phyloP scores from a whole-genome alignment of 2,888 invertebrate species.

The Rhaphigaster nebulosa region DNA sequence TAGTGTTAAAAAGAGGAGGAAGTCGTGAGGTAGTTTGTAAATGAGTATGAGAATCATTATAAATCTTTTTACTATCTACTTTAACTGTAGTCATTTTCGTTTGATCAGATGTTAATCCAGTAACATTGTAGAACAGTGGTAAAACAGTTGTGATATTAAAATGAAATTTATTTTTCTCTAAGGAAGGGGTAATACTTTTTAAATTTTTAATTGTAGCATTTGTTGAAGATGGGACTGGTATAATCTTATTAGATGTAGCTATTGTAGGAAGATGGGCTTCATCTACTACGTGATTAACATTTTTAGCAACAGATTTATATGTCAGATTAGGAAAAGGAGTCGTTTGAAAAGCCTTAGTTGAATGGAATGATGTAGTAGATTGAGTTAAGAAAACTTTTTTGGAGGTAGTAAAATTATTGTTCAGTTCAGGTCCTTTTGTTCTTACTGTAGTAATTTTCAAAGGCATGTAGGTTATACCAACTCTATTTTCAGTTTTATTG shows the following conservation, averaged over 20 bases:
- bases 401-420: neutral
- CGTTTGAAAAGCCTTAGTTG: neutral
- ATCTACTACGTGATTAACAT: neutral
- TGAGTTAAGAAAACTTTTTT: neutral
- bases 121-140: neutral
- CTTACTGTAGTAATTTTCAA: neutral
- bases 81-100: neutral
- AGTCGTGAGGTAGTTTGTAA: constrained; percentile 23
- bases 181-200: neutral
- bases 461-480: neutral
- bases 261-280: neutral
- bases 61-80: neutral
- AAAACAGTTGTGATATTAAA: neutral
- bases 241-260: neutral
- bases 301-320: neutral
- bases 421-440: neutral
- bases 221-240: neutral
- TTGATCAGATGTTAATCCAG: neutral
- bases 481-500: neutral
- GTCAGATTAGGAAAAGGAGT: neutral
- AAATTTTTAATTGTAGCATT: neutral
- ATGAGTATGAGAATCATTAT: constrained; percentile 50
- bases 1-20: neutral
- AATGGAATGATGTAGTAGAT: neutral
- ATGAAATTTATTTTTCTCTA: neutral